Conservation (phyloP, 1,140 invertebrate genomes). For the Acromyrmex echinatior region DNA sequence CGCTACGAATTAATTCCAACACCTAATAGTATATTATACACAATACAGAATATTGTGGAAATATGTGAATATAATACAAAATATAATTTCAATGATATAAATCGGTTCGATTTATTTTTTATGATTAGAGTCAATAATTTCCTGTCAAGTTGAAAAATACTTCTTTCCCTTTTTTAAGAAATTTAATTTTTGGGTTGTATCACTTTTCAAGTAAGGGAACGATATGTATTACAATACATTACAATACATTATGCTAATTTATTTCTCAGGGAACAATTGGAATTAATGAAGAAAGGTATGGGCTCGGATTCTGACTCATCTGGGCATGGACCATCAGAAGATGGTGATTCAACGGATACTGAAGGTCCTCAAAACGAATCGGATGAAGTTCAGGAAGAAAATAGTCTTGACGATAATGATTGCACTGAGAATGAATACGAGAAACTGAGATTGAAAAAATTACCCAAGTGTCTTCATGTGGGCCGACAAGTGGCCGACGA, state of each 20-base stretch:
- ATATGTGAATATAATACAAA: no score
- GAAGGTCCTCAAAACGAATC: conserved; percentile 90
- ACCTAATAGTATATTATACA: no score
- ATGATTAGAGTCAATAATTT: no score
- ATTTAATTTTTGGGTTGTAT: no score
- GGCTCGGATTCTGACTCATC: conserved; percentile 89
- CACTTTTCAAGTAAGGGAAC: no score
- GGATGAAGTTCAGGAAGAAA: conserved; percentile 86
- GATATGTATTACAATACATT: neutral
- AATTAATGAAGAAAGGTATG: conserved; percentile 86
- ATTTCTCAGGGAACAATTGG: conserved; percentile 84
- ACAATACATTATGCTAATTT: neutral
- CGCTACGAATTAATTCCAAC: no score
- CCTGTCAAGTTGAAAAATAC: no score
- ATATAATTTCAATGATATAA: no score
- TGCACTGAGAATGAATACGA: conserved; percentile 87
- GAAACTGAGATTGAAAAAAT: conserved; percentile 88
- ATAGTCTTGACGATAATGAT: conserved; percentile 84
- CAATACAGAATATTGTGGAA: no score
- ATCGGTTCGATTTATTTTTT: no score
- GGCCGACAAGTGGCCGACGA: conserved; percentile 88
- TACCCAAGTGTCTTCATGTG: conserved; percentile 89
- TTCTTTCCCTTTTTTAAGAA: no score
- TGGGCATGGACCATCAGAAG: conserved; percentile 86
- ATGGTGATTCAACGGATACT: conserved; percentile 87